These are phyloP conservation scores for Aricia artaxerxes DNA, from an alignment of 2,888 invertebrate species.

Conservation along the genomic window DNA sequence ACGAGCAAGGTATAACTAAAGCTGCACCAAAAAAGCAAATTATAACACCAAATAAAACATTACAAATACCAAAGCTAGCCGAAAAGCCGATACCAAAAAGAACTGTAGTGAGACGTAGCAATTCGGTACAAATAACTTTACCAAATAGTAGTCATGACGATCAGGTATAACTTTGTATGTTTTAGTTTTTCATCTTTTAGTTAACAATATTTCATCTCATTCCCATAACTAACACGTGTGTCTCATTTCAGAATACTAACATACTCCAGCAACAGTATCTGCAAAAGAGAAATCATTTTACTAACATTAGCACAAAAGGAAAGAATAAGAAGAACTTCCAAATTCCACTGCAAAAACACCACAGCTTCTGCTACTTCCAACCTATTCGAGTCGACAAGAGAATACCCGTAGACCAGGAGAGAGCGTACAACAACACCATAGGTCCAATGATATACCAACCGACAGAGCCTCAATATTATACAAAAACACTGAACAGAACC, in stretches of 20 bases:
- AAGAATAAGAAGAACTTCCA: constrained; percentile 83
- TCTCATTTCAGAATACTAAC: constrained; percentile 81
- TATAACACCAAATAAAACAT: constrained; percentile 69
- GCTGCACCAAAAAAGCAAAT: constrained; percentile 69
- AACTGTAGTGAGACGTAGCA: constrained; percentile 66
- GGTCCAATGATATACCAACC: constrained; percentile 74
- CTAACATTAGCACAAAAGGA: constrained; percentile 73
- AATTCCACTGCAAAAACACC: constrained; percentile 83
- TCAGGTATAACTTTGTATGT: constrained; percentile 68
- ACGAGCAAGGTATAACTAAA: constrained; percentile 66
- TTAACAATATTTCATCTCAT: constrained; percentile 46
- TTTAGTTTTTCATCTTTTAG: constrained; percentile 46
- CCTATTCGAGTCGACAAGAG: constrained; percentile 83
- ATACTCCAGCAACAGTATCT: constrained; percentile 79
- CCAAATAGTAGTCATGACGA: constrained; percentile 60
- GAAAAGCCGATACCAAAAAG: constrained; percentile 77
- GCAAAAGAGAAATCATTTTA: constrained; percentile 79
- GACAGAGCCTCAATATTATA: constrained; percentile 67
- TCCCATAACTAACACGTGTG: constrained; percentile 49
- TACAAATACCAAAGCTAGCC: constrained; percentile 75
- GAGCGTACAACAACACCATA: constrained; percentile 71
- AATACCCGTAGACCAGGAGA: constrained; percentile 70
- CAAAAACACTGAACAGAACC: constrained; percentile 74
- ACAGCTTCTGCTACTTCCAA: constrained; percentile 84
- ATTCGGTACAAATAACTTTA: constrained; percentile 68